A percentile compares a stretch with the other conserved stretches of the same genome.
phyloP scores from a whole-genome alignment of 2,888 invertebrate species.

The Flabesymbios commensalis region DNA sequence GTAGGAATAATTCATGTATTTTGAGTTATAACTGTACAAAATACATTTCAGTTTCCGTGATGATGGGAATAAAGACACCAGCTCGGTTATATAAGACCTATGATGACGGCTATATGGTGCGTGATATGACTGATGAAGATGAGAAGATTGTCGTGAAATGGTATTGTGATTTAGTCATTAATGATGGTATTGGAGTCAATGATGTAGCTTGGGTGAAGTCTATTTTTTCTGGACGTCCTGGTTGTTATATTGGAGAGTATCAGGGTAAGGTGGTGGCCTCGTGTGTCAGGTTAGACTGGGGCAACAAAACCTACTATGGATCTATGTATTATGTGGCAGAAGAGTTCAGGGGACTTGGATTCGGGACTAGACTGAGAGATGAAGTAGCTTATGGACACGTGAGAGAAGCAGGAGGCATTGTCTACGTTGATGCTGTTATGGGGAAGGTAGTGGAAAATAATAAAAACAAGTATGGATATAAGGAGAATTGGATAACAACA shows the following conservation, averaged over 20 bases:
- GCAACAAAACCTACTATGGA: constrained; percentile 18
- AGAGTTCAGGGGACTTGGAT: constrained; percentile 16
- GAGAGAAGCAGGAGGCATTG: constrained; percentile 9
- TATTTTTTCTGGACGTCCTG: constrained; percentile 8
- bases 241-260: constrained; percentile 27
- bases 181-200: background rate
- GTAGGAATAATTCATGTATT: no score
- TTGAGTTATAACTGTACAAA: no score
- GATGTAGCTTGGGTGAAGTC: background rate
- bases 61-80: no score
- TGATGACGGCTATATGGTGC: background rate
- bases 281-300: constrained; percentile 19
- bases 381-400: constrained; percentile 20
- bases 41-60: no score
- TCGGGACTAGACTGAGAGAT: constrained; percentile 23
- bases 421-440: constrained; percentile 17
- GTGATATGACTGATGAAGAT: background rate
- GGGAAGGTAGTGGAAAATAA: constrained; percentile 16
- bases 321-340: constrained; percentile 24
- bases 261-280: constrained; percentile 23
- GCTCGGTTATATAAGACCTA: background rate
- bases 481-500: background rate
- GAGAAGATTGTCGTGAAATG: background rate
- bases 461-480: constrained; percentile 3
- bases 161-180: no score